Conservation (phyloP, 2,888 invertebrate species). For the Trissolcus brochymenae region DNA sequence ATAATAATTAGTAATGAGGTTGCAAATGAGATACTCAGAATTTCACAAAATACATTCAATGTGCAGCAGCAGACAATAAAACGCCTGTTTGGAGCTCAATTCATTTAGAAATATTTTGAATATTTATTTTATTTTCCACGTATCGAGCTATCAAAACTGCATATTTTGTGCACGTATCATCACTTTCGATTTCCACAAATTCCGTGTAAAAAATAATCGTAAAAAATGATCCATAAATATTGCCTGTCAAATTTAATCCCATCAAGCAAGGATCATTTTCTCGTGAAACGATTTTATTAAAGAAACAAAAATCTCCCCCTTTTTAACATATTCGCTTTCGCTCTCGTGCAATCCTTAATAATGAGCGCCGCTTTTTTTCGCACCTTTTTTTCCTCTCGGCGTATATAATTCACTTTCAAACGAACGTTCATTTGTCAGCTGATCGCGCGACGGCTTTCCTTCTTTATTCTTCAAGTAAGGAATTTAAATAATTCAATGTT, state of each 20-base stretch:
- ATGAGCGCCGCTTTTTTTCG: slow-evolving; percentile 15
- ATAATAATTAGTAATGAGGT: too few species aligned
- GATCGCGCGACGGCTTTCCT: slow-evolving; percentile 19
- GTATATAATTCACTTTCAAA: slow-evolving; percentile 35
- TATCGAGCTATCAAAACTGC: too few species aligned
- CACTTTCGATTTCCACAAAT: too few species aligned
- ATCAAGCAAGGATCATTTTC: slow-evolving; percentile 33
- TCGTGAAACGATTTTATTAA: slow-evolving; percentile 35
- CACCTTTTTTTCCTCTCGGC: not conserved
- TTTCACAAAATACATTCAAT: too few species aligned
- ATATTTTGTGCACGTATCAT: too few species aligned
- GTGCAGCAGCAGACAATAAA: too few species aligned
- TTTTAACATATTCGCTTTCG: not conserved
- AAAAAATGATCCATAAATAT: slow-evolving; percentile 35
- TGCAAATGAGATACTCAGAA: too few species aligned
- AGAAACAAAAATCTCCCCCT: slow-evolving; percentile 22
- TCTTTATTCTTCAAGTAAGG: slow-evolving; percentile 4
- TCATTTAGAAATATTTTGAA: too few species aligned
- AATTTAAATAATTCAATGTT: slow-evolving; percentile 48
- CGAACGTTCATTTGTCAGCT: slow-evolving; percentile 40
- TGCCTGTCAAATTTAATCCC: slow-evolving; percentile 33
- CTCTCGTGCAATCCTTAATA: slow-evolving; percentile 17
- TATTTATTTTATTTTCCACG: too few species aligned
- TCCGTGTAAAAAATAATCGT: slow-evolving; percentile 4
- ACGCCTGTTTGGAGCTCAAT: too few species aligned